Percentiles rank a stretch among this genome's conserved stretches.
These are phyloP conservation scores for Sebastes ruberrimus DNA, from an alignment of 2,797 vertebrate species.

Conservation along the genomic window DNA sequence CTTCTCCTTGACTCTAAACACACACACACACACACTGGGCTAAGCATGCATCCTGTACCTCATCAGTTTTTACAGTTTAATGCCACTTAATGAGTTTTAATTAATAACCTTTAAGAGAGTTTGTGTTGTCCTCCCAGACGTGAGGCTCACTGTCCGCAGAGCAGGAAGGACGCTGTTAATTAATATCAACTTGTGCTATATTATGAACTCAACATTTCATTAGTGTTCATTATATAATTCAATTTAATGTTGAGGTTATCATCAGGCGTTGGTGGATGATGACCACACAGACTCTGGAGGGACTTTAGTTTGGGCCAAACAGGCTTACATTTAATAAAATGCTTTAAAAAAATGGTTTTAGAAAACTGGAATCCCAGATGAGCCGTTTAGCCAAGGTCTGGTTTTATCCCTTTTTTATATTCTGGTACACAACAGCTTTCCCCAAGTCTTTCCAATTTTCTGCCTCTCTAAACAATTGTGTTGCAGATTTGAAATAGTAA, in stretches of 20 bases:
- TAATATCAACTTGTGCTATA: slow-evolving; percentile 19
- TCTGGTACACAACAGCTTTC: neutral
- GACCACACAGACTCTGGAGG: slow-evolving; percentile 1
- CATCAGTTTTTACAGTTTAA: slow-evolving; percentile 16
- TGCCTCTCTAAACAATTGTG: neutral
- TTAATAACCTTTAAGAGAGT: slow-evolving; percentile 50
- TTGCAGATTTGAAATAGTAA: neutral
- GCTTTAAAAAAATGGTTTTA: neutral
- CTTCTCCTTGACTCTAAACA: neutral
- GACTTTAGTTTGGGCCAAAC: neutral
- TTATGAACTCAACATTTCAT: slow-evolving; percentile 46
- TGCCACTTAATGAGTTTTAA: slow-evolving; percentile 33
- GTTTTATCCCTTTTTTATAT: neutral
- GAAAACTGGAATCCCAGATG: neutral
- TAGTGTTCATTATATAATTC: slow-evolving; percentile 22
- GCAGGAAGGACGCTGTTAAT: slow-evolving; percentile 52
- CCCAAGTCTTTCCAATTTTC: neutral
- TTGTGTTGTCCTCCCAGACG: slow-evolving; percentile 31
- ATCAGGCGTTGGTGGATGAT: neutral
- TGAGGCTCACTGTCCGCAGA: neutral
- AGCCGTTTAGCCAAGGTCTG: neutral
- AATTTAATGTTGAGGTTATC: slow-evolving; percentile 6
- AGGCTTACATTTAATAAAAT: neutral
- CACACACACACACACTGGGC: neutral
- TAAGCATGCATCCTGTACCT: neutral